phyloP scores from a whole-genome alignment of 2,113 vertebrate genomes.

The Gadus macrocephalus region DNA sequence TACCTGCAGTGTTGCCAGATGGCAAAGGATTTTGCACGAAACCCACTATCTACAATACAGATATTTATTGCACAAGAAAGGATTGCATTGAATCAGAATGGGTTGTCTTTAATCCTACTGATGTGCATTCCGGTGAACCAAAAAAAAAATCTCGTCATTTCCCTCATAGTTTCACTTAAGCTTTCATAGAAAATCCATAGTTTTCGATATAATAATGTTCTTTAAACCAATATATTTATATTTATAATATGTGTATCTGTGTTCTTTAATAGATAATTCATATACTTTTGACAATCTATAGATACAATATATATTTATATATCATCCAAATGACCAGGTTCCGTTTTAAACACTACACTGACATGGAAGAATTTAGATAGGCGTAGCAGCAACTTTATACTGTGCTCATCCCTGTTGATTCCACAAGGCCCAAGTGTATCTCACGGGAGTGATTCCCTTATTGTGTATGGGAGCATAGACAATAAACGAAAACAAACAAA shows the following conservation, averaged over 20 bases:
- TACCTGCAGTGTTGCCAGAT: constrained; percentile 44
- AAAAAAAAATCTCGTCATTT: constrained; percentile 74
- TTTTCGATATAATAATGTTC: constrained; percentile 33
- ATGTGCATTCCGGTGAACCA: constrained; percentile 93
- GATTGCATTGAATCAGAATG: constrained; percentile 84
- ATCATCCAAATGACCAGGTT: constrained; percentile 38
- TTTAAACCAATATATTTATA: constrained; percentile 41
- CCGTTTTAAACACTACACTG: constrained; percentile 62
- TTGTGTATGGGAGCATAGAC: constrained; percentile 63
- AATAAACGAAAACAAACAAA: constrained; percentile 50
- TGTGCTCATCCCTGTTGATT: constrained; percentile 99
- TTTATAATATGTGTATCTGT: constrained; percentile 50
- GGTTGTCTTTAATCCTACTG: constrained; percentile 74
- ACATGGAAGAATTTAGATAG: constrained; percentile 83
- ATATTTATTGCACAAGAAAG: constrained; percentile 97
- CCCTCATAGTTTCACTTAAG: constrained; percentile 56
- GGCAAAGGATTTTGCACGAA: constrained; percentile 53
- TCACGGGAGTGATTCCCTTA: constrained; percentile 72
- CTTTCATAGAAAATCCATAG: constrained; percentile 54
- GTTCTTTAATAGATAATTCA: constrained; percentile 45
- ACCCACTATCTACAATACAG: constrained; percentile 81
- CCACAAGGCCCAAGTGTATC: constrained; percentile 82
- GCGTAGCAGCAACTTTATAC: constrained; percentile 98
- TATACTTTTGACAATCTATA: constrained; percentile 46
- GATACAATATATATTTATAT: constrained; percentile 11